Percentiles rank a stretch among this genome's conserved stretches.
phyloP scores from a whole-genome alignment of 1,140 invertebrate genomes.

The Leucophenga varia region DNA sequence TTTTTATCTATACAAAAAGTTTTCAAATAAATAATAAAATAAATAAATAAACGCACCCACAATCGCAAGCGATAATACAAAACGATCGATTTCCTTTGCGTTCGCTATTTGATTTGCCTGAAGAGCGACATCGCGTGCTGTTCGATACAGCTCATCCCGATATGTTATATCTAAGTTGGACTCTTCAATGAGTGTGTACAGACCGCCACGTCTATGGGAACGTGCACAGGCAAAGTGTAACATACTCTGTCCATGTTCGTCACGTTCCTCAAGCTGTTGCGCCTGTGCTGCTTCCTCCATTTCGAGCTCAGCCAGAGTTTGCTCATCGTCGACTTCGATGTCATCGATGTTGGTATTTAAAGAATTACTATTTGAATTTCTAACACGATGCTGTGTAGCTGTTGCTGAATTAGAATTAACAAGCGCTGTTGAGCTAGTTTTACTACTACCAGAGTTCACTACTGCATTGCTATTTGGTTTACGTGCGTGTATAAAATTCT shows the following conservation, averaged over 20 bases:
- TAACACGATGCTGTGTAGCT: conserved; percentile 2
- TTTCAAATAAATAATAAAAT: not conserved
- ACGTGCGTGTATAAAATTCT: conserved; percentile 63
- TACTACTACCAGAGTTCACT: conserved; percentile 37
- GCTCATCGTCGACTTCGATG: conserved; percentile 31
- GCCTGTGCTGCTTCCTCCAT: conserved; percentile 20
- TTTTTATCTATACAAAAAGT: no score
- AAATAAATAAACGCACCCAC: conserved; percentile 62
- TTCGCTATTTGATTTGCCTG: conserved; percentile 77
- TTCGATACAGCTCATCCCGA: conserved; percentile 80
- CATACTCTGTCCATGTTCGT: conserved; percentile 85
- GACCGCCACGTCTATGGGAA: conserved; percentile 71
- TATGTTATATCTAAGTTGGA: conserved; percentile 74
- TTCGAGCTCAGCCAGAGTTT: conserved; percentile 24
- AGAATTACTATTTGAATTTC: conserved; percentile 2
- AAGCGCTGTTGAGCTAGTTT: conserved; percentile 31
- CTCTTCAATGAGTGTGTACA: conserved; percentile 76
- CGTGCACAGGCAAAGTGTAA: conserved; percentile 84
- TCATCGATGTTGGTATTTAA: conserved; percentile 11
- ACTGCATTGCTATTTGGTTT: conserved; percentile 32
- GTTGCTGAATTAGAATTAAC: conserved; percentile 14
- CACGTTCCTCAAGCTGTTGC: conserved; percentile 56
- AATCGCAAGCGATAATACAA: conserved; percentile 72
- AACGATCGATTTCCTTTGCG: conserved; percentile 79
- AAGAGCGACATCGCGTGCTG: conserved; percentile 81